phyloP scores from a whole-genome alignment of 2,888 invertebrate genomes.

The Microctonus hyperodae region DNA sequence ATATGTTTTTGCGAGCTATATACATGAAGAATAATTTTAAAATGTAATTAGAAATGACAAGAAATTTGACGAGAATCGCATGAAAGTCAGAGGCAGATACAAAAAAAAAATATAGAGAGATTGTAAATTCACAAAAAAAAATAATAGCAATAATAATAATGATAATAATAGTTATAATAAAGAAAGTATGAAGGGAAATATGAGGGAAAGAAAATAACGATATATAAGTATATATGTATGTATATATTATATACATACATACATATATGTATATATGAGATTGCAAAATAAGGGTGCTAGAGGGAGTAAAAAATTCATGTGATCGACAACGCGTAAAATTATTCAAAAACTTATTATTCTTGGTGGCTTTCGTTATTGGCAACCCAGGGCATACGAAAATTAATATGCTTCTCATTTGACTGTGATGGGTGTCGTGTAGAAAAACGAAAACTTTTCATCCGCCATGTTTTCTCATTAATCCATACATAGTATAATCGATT shows the following conservation, averaged over 20 bases:
- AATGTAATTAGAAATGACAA: conserved; percentile 13
- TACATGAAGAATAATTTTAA: not conserved
- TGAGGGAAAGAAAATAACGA: not conserved
- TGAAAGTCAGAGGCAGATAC: not conserved
- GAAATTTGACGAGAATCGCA: not conserved
- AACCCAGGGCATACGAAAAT: conserved; percentile 43
- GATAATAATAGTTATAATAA: not conserved
- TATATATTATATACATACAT: too few species aligned
- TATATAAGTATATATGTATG: not conserved
- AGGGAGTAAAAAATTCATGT: conserved; percentile 40
- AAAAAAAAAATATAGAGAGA: not conserved
- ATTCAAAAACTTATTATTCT: conserved; percentile 49
- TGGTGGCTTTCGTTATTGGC: conserved; percentile 40
- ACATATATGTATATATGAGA: not conserved
- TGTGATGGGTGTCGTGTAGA: not conserved
- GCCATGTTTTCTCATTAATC: conserved; percentile 42
- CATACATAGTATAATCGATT: conserved; percentile 11
- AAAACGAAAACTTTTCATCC: conserved; percentile 36
- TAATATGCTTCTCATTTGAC: conserved; percentile 38
- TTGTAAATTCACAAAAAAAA: too few species aligned
- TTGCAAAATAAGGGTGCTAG: not conserved
- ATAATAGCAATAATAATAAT: not conserved
- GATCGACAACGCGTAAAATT: conserved; percentile 49
- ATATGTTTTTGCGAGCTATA: not conserved
- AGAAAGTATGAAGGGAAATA: not conserved